These are phyloP conservation scores for Drepana arcuata DNA, from an alignment of 1,140 invertebrate genomes.

Conservation along the genomic window DNA sequence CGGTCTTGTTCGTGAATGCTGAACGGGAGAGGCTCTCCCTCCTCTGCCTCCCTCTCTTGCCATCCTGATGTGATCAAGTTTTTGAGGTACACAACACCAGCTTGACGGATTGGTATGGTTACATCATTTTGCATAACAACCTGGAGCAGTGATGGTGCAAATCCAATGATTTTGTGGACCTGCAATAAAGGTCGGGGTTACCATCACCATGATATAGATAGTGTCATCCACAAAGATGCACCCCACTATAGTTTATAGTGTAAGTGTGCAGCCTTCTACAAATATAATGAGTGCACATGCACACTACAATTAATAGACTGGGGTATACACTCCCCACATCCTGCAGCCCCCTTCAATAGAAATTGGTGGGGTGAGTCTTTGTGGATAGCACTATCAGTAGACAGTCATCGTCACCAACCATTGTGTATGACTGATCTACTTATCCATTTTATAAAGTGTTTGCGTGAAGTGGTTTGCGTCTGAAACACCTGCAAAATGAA, in stretches of 20 bases:
- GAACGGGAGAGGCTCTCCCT: slow-evolving; percentile 84
- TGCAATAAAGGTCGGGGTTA: slow-evolving; percentile 21
- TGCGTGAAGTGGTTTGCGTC: too few relatives aligned
- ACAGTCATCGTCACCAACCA: too few relatives aligned
- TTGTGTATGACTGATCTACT: too few relatives aligned
- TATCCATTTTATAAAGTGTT: too few relatives aligned
- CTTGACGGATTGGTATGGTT: slow-evolving; percentile 94
- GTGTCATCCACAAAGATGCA: not conserved
- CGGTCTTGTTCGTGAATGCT: slow-evolving; percentile 97
- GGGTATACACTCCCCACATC: too few relatives aligned
- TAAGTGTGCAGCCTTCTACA: not conserved
- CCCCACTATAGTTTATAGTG: not conserved
- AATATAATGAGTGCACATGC: too few relatives aligned
- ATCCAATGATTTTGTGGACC: slow-evolving; percentile 78
- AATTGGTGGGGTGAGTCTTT: not conserved
- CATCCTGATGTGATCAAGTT: slow-evolving; percentile 93
- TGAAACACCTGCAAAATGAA: too few relatives aligned
- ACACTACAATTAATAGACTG: too few relatives aligned
- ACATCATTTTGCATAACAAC: slow-evolving; percentile 92
- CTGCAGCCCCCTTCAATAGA: not conserved
- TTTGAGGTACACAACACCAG: slow-evolving; percentile 97
- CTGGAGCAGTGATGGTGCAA: slow-evolving; percentile 93
- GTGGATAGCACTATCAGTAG: too few relatives aligned
- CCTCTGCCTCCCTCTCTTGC: slow-evolving; percentile 87
- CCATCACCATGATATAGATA: not conserved